Conservation (phyloP, 1,140 invertebrate genomes). For the Drosophila lowei region DNA sequence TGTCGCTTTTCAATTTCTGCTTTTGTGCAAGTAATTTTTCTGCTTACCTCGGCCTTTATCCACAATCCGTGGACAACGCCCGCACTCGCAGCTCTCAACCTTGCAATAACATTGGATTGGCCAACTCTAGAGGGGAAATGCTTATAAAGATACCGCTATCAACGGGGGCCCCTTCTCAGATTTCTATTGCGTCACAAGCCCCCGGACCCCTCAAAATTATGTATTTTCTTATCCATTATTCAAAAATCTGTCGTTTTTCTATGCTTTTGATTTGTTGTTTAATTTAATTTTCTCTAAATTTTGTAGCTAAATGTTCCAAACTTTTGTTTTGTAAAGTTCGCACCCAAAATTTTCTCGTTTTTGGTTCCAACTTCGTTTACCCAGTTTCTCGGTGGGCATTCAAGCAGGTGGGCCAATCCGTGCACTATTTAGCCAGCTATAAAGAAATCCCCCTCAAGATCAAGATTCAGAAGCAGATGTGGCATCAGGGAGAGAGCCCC, state of each 20-base stretch:
- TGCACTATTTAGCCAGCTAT: slow-evolving; percentile 15
- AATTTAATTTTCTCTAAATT: too few relatives aligned
- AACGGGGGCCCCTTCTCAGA: too few relatives aligned
- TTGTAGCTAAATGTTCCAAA: slow-evolving; percentile 7
- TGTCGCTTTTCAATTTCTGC: slow-evolving; percentile 20
- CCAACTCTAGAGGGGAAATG: not conserved
- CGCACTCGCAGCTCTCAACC: not conserved
- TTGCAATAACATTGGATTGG: slow-evolving; percentile 1
- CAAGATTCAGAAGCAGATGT: slow-evolving; percentile 30
- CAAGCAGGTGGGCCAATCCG: slow-evolving; percentile 12
- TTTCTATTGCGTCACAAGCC: too few relatives aligned
- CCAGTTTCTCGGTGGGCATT: slow-evolving; percentile 36
- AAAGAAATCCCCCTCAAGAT: slow-evolving; percentile 19
- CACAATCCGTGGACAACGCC: slow-evolving; percentile 14
- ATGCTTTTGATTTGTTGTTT: too few relatives aligned
- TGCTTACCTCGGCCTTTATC: slow-evolving; percentile 4
- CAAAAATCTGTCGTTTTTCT: too few relatives aligned
- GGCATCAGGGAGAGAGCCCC: slow-evolving; percentile 1
- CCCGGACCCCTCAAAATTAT: too few relatives aligned
- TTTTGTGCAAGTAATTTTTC: not conserved
- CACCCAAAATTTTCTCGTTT: slow-evolving; percentile 34
- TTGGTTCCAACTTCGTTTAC: slow-evolving; percentile 32
- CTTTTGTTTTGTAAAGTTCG: slow-evolving; percentile 17
- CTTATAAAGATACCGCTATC: too few relatives aligned
- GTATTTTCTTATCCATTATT: too few relatives aligned